Percentiles rank a stretch among this genome's conserved stretches.
These are phyloP conservation scores for Eupithecia insigniata DNA, from an alignment of 2,888 invertebrate genomes.

Conservation along the genomic window DNA sequence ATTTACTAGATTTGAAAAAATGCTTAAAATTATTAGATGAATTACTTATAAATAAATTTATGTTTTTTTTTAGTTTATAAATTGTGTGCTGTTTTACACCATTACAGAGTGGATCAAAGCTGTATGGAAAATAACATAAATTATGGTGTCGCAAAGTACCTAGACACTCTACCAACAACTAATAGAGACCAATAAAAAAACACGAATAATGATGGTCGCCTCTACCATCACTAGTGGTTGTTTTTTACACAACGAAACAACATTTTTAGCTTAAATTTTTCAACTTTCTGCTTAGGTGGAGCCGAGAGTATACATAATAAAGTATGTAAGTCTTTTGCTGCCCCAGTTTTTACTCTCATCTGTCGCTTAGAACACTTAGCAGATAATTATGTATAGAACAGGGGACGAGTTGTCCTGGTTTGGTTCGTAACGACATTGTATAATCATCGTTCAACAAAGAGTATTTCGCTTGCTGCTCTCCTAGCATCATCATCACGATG, in stretches of 20 bases:
- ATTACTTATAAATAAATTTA: no score
- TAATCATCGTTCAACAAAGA: constrained; percentile 27
- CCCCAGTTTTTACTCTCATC: neutral
- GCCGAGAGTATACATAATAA: neutral
- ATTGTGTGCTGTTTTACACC: neutral
- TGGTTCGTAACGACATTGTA: constrained; percentile 22
- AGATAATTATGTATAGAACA: constrained; percentile 10
- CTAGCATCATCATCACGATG: neutral
- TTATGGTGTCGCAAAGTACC: neutral
- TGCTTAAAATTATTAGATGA: no score
- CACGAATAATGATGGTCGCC: neutral
- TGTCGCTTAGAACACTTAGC: neutral
- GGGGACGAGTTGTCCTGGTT: constrained; percentile 9
- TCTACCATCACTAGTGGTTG: neutral
- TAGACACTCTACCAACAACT: neutral
- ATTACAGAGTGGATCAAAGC: neutral
- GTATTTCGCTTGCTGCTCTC: neutral
- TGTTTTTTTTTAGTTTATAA: no score
- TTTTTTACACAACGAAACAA: neutral
- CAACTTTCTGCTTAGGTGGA: neutral
- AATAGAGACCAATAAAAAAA: neutral
- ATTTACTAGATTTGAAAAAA: neutral
- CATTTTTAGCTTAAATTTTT: neutral
- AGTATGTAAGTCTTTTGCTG: neutral
- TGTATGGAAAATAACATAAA: neutral